phyloP scores from a whole-genome alignment of 2,797 vertebrate genomes.

The Tolypeutes matacus region DNA sequence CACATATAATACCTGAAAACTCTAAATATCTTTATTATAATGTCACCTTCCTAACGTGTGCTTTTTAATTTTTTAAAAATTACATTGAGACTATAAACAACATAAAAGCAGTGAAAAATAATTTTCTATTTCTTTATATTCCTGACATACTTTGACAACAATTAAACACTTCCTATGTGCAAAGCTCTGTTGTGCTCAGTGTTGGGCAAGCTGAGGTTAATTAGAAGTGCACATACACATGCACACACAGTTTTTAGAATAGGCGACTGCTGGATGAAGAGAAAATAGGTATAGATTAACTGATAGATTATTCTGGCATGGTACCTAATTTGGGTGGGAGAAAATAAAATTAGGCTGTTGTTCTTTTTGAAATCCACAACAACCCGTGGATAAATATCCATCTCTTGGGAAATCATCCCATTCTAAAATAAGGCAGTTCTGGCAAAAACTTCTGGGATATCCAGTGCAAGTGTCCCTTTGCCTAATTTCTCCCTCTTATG shows the following conservation, averaged over 20 bases:
- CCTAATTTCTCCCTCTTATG: neutral
- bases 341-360: conserved; percentile 60
- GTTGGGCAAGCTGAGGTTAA: neutral
- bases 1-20: neutral
- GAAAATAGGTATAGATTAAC: conserved; percentile 63
- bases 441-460: conserved; percentile 36
- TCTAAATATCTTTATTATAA: neutral
- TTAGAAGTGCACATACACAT: neutral
- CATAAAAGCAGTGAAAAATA: neutral
- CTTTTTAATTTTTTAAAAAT: neutral
- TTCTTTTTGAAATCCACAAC: conserved; percentile 10
- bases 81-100: neutral
- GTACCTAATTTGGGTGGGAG: conserved; percentile 36
- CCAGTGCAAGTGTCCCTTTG: neutral
- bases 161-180: neutral
- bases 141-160: neutral
- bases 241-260: neutral
- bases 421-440: neutral
- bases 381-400: conserved; percentile 53
- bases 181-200: neutral
- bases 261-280: neutral
- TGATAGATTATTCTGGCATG: conserved; percentile 41
- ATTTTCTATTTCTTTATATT: neutral
- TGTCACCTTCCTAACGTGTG: neutral
- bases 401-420: conserved; percentile 59